A percentile compares a stretch with the other conserved stretches of the same genome.
phyloP scores from a whole-genome alignment of 2,888 invertebrate genomes.

The Saturnia pavonia region DNA sequence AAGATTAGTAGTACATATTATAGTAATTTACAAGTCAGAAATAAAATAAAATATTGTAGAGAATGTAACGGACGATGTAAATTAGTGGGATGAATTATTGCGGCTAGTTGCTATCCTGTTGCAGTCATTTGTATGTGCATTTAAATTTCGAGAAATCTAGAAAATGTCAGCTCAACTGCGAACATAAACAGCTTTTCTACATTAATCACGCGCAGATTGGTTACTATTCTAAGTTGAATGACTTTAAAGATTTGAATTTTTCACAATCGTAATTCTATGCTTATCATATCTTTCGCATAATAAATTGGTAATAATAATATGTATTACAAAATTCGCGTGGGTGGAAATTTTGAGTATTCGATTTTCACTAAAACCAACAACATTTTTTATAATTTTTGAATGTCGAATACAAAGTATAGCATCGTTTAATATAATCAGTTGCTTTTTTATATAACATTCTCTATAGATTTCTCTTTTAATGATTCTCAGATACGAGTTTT shows the following conservation, averaged over 20 bases:
- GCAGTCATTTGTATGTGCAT: constrained; percentile 11
- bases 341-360: too few relatives aligned
- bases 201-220: not conserved
- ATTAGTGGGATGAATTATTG: constrained; percentile 1
- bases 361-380: too few relatives aligned
- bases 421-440: too few relatives aligned
- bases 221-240: too few relatives aligned
- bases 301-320: not conserved
- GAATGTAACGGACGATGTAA: constrained; percentile 8
- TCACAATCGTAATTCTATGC: not conserved
- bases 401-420: too few relatives aligned
- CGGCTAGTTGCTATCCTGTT: not conserved
- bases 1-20: not conserved
- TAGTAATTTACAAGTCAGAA: constrained; percentile 11
- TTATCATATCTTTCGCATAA: constrained; percentile 1
- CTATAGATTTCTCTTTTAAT: too few relatives aligned
- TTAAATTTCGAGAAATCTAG: constrained; percentile 1
- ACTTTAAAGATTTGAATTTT: not conserved
- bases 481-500: too few relatives aligned
- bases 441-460: too few relatives aligned
- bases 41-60: not conserved
- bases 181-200: not conserved
- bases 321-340: not conserved
- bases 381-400: too few relatives aligned
- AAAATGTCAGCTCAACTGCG: not conserved